Conservation (phyloP, 2,113 vertebrate genomes). For the Seriola dumerili region DNA sequence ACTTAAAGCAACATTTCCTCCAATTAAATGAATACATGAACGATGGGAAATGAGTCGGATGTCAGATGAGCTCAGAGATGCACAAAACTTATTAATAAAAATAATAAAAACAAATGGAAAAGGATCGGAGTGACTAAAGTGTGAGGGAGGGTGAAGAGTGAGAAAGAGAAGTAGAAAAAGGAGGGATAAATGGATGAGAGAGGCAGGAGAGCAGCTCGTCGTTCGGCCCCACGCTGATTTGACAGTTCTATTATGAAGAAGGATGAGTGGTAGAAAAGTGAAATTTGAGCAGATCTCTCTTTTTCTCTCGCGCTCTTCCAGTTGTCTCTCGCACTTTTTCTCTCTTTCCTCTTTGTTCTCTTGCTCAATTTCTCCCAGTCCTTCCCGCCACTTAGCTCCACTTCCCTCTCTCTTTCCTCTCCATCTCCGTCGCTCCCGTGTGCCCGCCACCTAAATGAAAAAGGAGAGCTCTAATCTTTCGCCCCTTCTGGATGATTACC, state of each 20-base stretch:
- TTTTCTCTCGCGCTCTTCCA: constrained; percentile 7
- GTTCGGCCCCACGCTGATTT: constrained; percentile 37
- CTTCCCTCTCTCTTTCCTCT: background rate
- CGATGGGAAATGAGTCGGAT: background rate
- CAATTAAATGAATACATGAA: background rate
- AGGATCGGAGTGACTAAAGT: background rate
- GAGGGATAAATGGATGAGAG: constrained; percentile 3
- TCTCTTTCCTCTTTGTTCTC: constrained; percentile 3
- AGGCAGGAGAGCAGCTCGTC: constrained; percentile 20
- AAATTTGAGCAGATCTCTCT: constrained; percentile 51
- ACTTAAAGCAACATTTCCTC: background rate
- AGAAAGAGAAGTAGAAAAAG: background rate
- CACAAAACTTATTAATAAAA: background rate
- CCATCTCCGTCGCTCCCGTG: constrained; percentile 6
- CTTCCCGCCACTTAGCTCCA: constrained; percentile 2
- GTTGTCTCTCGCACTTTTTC: background rate
- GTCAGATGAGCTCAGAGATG: background rate
- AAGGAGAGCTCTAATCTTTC: constrained; percentile 53
- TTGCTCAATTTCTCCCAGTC: background rate
- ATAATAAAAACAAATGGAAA: too few relatives aligned
- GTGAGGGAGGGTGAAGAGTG: background rate
- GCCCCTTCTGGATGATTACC: constrained; percentile 47
- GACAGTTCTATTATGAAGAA: constrained; percentile 75
- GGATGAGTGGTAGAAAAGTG: constrained; percentile 58
- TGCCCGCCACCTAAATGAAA: constrained; percentile 51